Conservation (phyloP, 64 coral and sea anemone genomes). For the Pocillopora verrucosa region DNA sequence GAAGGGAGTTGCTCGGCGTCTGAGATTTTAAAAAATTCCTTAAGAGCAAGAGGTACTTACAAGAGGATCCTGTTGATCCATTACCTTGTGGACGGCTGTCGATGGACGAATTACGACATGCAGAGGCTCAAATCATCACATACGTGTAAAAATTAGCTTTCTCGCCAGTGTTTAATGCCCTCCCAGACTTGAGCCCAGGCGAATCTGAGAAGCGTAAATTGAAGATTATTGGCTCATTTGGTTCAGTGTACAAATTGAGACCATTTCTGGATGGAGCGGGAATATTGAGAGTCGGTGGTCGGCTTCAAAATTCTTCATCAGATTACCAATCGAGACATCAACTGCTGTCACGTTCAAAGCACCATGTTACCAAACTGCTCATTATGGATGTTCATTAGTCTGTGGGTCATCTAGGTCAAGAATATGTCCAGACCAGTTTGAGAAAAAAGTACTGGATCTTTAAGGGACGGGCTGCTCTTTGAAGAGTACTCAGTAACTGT, state of each 20-base stretch:
- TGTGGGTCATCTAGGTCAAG: constrained; percentile 1
- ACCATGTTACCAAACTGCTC: not conserved
- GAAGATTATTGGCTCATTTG: not conserved
- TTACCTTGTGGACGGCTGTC: not conserved
- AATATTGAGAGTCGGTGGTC: constrained; percentile 11
- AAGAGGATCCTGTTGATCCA: not conserved
- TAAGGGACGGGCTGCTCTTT: constrained; percentile 36
- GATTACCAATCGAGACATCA: too few relatives aligned
- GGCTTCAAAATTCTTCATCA: not conserved
- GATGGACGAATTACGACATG: not conserved
- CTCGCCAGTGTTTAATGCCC: not conserved
- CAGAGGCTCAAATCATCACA: not conserved
- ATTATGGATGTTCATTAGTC: constrained; percentile 5
- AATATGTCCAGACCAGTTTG: not conserved
- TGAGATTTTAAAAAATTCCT: not conserved
- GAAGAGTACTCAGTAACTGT: constrained; percentile 3
- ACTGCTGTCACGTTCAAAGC: too few relatives aligned
- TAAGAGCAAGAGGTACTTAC: not conserved
- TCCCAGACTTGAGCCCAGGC: not conserved
- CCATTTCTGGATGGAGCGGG: not conserved
- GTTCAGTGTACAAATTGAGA: not conserved
- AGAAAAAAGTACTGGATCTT: constrained; percentile 50
- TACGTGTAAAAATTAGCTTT: not conserved
- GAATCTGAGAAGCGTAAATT: not conserved
- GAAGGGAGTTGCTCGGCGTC: not conserved